Base-by-base conservation (phyloP, 2,797 vertebrate species). In the Rhinogobio ventralis region DNA sequence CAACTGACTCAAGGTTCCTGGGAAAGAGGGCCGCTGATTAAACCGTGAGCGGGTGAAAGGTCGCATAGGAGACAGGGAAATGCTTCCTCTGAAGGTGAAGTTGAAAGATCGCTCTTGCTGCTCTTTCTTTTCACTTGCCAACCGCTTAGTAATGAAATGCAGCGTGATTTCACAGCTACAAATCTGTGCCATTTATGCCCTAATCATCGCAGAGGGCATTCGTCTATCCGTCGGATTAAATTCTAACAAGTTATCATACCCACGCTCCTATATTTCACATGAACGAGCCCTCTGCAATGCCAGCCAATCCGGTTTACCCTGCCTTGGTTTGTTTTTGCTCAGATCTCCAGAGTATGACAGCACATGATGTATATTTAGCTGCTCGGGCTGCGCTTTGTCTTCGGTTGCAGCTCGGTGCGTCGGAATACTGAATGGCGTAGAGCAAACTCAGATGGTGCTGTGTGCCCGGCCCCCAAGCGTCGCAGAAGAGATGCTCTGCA, bases 331-430 rank as follows among this genome's bases (percentile, higher is more conserved):
- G 76, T 72, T 79, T 85, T 42, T 14, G 39, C 11, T 71, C 86
- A 84, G 20, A 72, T 85, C 89, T 89, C 87, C 60, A 17, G 89
- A 88, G 91, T 64, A 30, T 8, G 83, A 69, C 69, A 83, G 88
- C 81, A 79, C 88, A 89, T 84, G 90, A 79, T 85, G 89, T 94
- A 93, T 94, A 94, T 93, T 92, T 93, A 93, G 92, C 46, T 4
- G n/a, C 36, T 19, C 25, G 60, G 88, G 82, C 86, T 86, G 51
- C 5, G 60, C 15, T 73, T 53, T 79, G 87, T 62, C n/a, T 66
- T 85, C 87, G 14, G 90, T 90, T 55, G 39, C 83, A 30, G 90
- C 90, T 90, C 91, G 91, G 93, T 90, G 89, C 91, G 88, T 81
- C 49, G 15, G 89, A 80, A 73, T 79, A 53, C 90, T 81, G 90